Evolutionary conservation across 2,888 invertebrate species (phyloP), one percentile per base, ranked within the genome.

Genomic region (Nomada ferruginata): DNA sequence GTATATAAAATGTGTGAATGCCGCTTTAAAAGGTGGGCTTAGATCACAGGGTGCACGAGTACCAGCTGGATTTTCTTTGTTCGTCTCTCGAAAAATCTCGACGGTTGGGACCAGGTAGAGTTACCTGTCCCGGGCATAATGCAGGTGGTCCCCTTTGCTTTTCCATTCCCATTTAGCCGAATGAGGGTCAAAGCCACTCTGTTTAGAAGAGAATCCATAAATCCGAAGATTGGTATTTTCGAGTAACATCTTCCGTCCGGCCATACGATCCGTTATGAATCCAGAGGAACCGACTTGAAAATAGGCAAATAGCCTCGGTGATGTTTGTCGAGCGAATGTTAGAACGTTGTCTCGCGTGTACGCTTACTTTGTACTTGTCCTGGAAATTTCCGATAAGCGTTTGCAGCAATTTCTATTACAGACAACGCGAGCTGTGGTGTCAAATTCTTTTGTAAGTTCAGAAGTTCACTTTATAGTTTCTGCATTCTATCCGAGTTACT

Each of bases 51-150:
- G 71, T 42, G 70, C 68, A 72, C 79, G 87, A 75, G 57, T 74
- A 76, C 82, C 87, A 88, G 83, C 83, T 88, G 87, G 85, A 65
- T 53, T 47, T 73, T 66, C 86, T 88, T 88, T 87, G 87, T 87
- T 80, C 77, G 87, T 57, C 64, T 64, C 77, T 75, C 72, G 76
- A 78, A 83, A 79, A 86, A 88, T 86, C 86, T 86, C 61, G 73
- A 29, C 71, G 82, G 76, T 71, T 69, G 29, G 44, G 63, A 53
- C 65, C 87, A 86, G 87, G 85, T 88, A 86, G 79, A 86, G 79
- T 87, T 87, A 85, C 87, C 81, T 81, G 79, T 73, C 71, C 60
- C 61, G 52, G 64, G 68, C 18, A 76, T 65, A 76, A 74, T 73
- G 84, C 87, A 87, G 87, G 87, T 88, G 85, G 86, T 81, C 82